Conservation (phyloP, 2,797 vertebrate species). For the Chaetophractus vellerosus region DNA sequence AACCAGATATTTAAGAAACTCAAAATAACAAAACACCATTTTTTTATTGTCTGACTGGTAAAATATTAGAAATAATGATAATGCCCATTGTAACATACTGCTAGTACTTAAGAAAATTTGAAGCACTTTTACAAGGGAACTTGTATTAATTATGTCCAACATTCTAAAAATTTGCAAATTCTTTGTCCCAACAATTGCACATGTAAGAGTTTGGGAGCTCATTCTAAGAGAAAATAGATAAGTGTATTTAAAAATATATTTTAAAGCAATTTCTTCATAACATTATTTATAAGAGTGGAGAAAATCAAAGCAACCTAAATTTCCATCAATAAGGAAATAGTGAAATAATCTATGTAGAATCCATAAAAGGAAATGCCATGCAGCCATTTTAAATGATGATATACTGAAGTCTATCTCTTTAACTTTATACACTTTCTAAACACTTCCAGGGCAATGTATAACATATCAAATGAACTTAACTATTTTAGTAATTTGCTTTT, state of each 20-base stretch:
- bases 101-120: not conserved
- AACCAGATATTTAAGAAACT: not conserved
- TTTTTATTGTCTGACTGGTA: not conserved
- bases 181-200: not conserved
- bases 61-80: conserved; percentile 3
- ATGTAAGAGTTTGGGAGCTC: not conserved
- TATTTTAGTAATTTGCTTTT: too few species aligned
- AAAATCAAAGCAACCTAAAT: not conserved
- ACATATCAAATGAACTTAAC: too few species aligned
- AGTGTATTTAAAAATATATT: not conserved
- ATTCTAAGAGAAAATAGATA: not conserved
- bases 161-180: not conserved
- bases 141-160: not conserved
- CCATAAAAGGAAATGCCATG: not conserved
- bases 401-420: not conserved
- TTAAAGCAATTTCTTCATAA: not conserved
- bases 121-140: not conserved
- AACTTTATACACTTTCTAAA: too few species aligned
- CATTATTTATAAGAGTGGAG: not conserved
- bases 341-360: not conserved
- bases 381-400: not conserved
- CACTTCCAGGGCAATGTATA: too few species aligned
- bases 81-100: not conserved
- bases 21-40: not conserved
- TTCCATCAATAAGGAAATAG: not conserved